phyloP scores from a whole-genome alignment of 2,797 vertebrate genomes.

The Poecilia picta region DNA sequence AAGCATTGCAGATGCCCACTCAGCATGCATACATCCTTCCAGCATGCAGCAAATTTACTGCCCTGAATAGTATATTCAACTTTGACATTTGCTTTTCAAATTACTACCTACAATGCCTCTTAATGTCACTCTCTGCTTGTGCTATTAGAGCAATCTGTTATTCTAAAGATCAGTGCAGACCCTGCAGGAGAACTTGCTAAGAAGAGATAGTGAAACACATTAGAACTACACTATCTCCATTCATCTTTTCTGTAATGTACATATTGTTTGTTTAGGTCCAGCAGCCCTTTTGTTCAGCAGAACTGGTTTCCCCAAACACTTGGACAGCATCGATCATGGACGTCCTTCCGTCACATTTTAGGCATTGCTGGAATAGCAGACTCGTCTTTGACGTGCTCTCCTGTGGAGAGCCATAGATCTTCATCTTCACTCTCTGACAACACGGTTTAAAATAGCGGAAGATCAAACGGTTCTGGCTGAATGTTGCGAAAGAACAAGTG shows the following conservation, averaged over 20 bases:
- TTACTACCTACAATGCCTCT: neutral
- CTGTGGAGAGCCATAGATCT: conserved; percentile 49
- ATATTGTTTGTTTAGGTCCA: conserved; percentile 6
- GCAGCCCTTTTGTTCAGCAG: conserved; percentile 1
- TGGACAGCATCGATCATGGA: conserved; percentile 9
- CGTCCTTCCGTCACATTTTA: conserved; percentile 27
- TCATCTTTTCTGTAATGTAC: conserved; percentile 1
- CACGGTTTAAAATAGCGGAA: conserved; percentile 61
- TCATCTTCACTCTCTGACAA: conserved; percentile 60
- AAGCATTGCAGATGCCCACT: conserved; percentile 50
- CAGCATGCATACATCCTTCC: conserved; percentile 32
- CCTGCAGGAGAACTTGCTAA: neutral
- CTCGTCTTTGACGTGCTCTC: conserved; percentile 42
- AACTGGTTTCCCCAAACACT: neutral
- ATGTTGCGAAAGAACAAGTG: conserved; percentile 55
- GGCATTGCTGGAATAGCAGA: conserved; percentile 21
- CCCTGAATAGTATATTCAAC: conserved; percentile 21
- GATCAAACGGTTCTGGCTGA: conserved; percentile 64
- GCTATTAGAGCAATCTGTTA: too few relatives aligned
- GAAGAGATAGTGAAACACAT: neutral
- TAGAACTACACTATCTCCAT: conserved; percentile 2
- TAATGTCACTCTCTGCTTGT: neutral
- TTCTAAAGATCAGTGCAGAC: neutral
- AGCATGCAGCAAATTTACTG: conserved; percentile 41
- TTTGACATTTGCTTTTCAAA: conserved; percentile 3